Percentiles rank a stretch among this genome's conserved stretches.
Conservation (phyloP, 2,888 invertebrate species). For the Callyntrura sp. region DNA sequence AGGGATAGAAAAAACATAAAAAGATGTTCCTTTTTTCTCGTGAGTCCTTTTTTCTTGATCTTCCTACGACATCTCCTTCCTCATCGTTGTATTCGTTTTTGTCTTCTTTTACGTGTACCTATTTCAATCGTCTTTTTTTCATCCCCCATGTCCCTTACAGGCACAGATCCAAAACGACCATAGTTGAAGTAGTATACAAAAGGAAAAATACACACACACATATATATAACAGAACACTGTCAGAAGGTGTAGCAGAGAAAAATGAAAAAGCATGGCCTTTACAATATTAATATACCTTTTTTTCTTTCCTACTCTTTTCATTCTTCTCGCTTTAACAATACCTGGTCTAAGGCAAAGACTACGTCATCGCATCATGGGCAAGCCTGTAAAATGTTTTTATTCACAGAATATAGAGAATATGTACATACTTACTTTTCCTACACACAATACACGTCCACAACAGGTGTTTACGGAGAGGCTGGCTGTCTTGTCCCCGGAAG, state of each 20-base stretch:
- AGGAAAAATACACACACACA: not conserved
- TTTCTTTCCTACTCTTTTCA: conserved; percentile 38
- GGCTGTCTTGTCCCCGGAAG: conserved; percentile 84
- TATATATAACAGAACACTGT: not conserved
- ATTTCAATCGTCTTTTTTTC: conserved; percentile 13
- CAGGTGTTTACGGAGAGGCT: conserved; percentile 84
- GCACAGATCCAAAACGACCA: conserved; percentile 48
- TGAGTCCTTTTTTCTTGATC: conserved; percentile 50
- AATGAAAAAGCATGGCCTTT: conserved; percentile 55
- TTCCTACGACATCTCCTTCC: conserved; percentile 43
- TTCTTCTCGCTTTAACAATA: conserved; percentile 19
- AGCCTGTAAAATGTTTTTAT: conserved; percentile 2
- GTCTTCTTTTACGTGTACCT: conserved; percentile 35
- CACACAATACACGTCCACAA: conserved; percentile 79
- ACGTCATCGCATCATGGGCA: not conserved
- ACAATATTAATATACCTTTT: conserved; percentile 37
- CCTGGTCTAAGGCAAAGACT: not conserved
- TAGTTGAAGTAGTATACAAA: conserved; percentile 28
- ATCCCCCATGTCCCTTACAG: conserved; percentile 64
- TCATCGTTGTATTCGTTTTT: conserved; percentile 29
- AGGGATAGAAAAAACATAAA: conserved; percentile 33
- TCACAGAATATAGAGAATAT: conserved; percentile 3
- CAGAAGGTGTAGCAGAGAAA: conserved; percentile 7
- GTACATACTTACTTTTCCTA: no score
- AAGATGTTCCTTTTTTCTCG: conserved; percentile 48